Evolutionary conservation across 1,140 invertebrate species (phyloP).

Genomic region (Atta texana): DNA sequence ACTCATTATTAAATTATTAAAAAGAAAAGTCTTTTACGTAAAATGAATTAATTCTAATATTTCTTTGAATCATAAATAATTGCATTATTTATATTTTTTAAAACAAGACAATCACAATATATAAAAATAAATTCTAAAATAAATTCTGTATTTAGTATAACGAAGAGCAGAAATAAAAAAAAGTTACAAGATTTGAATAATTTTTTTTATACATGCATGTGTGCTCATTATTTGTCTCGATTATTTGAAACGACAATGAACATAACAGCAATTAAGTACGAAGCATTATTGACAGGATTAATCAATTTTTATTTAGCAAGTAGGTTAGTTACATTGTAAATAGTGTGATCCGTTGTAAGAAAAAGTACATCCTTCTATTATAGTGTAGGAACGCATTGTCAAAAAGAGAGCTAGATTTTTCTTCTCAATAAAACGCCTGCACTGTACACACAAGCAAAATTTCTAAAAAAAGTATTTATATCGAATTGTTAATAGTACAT

Average conservation of each 20-base stretch:
- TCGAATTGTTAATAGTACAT: background rate
- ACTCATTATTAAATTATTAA: background rate
- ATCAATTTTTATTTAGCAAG: slow-evolving; percentile 38
- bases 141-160: background rate
- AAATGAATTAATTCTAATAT: background rate
- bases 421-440: slow-evolving; percentile 42
- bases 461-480: background rate
- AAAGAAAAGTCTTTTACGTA: background rate
- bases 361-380: slow-evolving; percentile 27
- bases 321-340: slow-evolving; percentile 60
- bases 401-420: slow-evolving; percentile 31
- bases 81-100: background rate
- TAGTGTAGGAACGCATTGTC: slow-evolving; percentile 45
- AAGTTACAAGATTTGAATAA: background rate
- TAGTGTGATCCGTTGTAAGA: slow-evolving; percentile 38
- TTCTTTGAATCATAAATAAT: background rate
- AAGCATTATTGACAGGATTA: slow-evolving; percentile 22
- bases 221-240: slow-evolving; percentile 12
- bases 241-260: background rate
- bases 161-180: background rate
- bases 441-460: slow-evolving; percentile 12
- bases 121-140: slow-evolving; percentile 6
- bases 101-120: background rate
- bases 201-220: background rate
- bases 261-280: background rate